Conservation (phyloP, 2,113 vertebrate genomes). For the Copsychus sechellarum region DNA sequence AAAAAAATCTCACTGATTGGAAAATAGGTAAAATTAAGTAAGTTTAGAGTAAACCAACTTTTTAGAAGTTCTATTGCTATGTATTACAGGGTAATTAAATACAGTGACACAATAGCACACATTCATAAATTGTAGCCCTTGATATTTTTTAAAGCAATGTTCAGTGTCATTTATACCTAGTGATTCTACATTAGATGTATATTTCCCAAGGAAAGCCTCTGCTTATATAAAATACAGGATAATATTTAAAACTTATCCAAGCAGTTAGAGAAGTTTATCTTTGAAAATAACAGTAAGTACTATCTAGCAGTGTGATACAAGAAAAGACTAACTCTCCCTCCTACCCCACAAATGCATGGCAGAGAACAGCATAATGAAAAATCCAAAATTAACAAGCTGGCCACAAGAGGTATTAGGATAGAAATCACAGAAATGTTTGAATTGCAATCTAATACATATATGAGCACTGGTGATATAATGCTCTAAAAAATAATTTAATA, state of each 20-base stretch:
- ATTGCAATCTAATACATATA: background rate
- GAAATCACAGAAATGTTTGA: background rate
- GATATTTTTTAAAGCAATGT: background rate
- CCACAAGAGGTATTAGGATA: background rate
- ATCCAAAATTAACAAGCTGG: background rate
- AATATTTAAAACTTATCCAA: background rate
- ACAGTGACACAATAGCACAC: background rate
- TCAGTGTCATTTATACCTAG: background rate
- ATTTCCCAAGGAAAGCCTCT: background rate
- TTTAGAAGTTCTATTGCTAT: background rate
- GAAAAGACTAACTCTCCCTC: background rate
- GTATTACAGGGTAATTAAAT: background rate
- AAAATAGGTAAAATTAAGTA: background rate
- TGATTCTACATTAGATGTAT: background rate
- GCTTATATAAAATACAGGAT: background rate
- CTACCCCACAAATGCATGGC: background rate
- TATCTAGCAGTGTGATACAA: background rate
- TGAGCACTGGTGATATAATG: background rate
- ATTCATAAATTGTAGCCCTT: slow-evolving; percentile 30
- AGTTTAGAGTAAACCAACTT: background rate
- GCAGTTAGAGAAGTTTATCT: background rate
- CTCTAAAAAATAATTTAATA: background rate
- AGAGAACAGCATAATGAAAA: background rate
- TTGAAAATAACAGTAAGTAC: background rate
- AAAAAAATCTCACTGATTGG: background rate